Base-by-base conservation (phyloP, 2,113 vertebrate species). In the Gopherus flavomarginatus region DNA sequence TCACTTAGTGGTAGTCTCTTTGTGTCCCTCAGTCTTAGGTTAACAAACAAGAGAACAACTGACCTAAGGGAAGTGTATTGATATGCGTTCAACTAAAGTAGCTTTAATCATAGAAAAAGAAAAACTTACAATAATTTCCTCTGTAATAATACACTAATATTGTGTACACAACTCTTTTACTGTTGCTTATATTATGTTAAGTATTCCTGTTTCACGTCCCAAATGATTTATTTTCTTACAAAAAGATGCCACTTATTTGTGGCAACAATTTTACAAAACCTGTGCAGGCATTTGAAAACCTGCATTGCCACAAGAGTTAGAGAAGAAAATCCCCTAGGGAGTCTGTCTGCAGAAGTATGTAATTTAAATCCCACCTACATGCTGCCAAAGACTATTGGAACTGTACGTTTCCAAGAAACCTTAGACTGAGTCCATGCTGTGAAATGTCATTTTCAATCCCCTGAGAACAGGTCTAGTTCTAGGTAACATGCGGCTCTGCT, bases 211-310 rank as follows among this genome's bases (percentile, higher is more conserved):
- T 95, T 87, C 26, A n/a, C 2, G 16, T 85, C 91, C 38, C 53
- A 24, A 72, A 0, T 49, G 0, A 8, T 82, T 95, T 35, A 4
- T 95, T 97, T 96, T 59, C 57, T 89, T 52, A 12, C 77, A 86
- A 91, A 90, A 89, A 95, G n/a, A 16, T 90, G 50, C 53, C 44
- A 49, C 44, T 88, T 97, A 87, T 59, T 4, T 5, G 54, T 81
- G 27, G n/a, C 79, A 92, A 86, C 9, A 21, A 0, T 90, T 96
- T 94, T 93, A 38, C 83, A 86, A 80, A 92, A 81, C 56, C 78
- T 53, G 3, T 94, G 83, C 44, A 93, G 96, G 94, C 79, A 44
- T 93, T 96, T 93, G 81, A 95, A 97, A 97, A 91, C 80, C 69
- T 47, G 88, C 52, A 52, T 78, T 84, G 47, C 62, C 52, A 50